Evolutionary conservation across 2,888 invertebrate species (phyloP), one percentile per base, ranked within the genome.

Genomic region (Beris morrisii): DNA sequence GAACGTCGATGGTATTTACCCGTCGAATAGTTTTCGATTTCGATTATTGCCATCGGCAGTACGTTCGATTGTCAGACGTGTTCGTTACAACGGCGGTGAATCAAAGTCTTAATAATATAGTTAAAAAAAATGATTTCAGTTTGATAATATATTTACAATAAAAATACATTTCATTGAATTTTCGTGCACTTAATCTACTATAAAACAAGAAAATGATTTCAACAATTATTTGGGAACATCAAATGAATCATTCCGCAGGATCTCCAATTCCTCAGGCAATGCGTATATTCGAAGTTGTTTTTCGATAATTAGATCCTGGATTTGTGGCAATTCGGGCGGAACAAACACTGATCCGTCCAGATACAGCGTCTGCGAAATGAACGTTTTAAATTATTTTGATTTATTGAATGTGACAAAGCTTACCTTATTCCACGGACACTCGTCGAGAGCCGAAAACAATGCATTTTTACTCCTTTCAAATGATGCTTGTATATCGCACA

Each of bases 251-350:
- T 77, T 82, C 72, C 88, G 81, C 46, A 89, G 76, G 67, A 88
- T 85, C 70, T 87, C 85, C 66, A 92, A 83, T 80, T 92, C 92
- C 77, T 91, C 90, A 1, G 88, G 87, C 53, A 91, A 85, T 53
- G 91, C 87, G 78, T 90, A 92, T 73, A 89, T 82, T 63, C 92
- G 83, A 68, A 92, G 81, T 75, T 87, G 86, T 74, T 90, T 89
- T 76, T 91, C 91, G 63, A 89, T 87, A 74, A 91, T 84, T 66
- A 89, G 81, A 81, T 91, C 92, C 74, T 89, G 88, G 71, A 92
- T 84, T 81, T 88, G 87, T 1, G 84, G 82, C 69, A 88, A 78
- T 73, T 87, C 86, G 68, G 84, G 84, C 43, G 86, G 88, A 46
- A 88, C 83, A 72, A 86, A 83, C 70, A 85, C 84, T 1, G 86